Base-by-base conservation (phyloP, 2,888 invertebrate species). In the Xylota segnis region DNA sequence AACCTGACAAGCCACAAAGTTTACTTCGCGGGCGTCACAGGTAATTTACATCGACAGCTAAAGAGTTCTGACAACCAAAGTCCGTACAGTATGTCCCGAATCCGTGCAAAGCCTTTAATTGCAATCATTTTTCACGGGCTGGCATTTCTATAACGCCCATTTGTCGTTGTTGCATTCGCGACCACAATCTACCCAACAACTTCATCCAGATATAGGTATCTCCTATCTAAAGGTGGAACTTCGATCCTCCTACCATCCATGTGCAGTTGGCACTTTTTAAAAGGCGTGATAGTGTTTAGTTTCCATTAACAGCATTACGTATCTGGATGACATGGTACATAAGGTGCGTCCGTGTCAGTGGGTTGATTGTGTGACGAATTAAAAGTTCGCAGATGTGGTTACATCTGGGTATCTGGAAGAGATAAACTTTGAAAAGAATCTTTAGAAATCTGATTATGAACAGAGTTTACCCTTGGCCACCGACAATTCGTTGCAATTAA, bases 141-240 rank as follows among this genome's bases (percentile, higher is more conserved):
- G 75, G 58, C 70, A 76, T 71, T 71, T 76, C 56, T 71, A 71
- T 58, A 65, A 70, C 82, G 58, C 82, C 76, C 70, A 82, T 63
- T 76, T 63, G 76, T 82, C 70, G 82, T 34, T 54, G 63, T 59
- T 52, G 59, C 54, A 40, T 23, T 50, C 56, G 27, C 61, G 18
- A 4, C 29, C 54, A 50, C 27, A 50, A 37, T 37, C 12, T 52
- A 7, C 50, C 63, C 40, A 43, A 75, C 63, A 65, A 82, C 58
- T 82, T 70, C 50, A 76, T 76, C 47, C 45, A 5, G 14, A 65
- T 43, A 40, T n/a, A n/a, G n/a, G 37, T 66, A 59, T 72, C 65
- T 58, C 16, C 16, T 23, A 45, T 29, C 16, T 47, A 27, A 61
- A 70, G 70, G 74, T 75, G 66, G 52, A 43, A 37, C 59, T 59